Base-by-base conservation (phyloP, 2,888 invertebrate species). In the Julus scandinavius region DNA sequence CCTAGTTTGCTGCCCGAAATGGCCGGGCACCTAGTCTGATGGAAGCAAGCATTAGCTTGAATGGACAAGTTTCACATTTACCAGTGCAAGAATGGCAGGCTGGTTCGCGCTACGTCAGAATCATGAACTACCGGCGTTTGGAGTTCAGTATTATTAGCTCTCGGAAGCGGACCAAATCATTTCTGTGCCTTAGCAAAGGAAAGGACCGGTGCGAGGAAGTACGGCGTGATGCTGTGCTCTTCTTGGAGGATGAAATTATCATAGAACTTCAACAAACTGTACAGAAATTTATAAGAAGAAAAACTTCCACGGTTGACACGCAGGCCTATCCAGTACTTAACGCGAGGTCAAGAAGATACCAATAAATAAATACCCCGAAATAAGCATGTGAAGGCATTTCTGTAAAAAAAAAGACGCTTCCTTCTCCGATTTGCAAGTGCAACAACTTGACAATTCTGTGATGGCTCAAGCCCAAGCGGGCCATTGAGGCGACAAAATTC, bases 21-120 rank as follows among this genome's bases (percentile, higher is more conserved):
- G 88, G 91, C 91, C 88, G 91, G 91, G 88, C 91, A 91, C 89
- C 91, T 91, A 83, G 91, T 91, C 90, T 91, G 90, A 91, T 89
- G 85, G 85, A 85, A 85, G n/a, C 50, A 45, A 45, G 45, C 85
- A 11, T 85, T 85, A 85, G 50, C 80, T 15, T 38, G 17, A 54
- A 29, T 11, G 50, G 85, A 85, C 45, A 85, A 85, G 72, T 49
- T n/a, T 45, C 17, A 45, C 50, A 50, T 85, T 85, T 85, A 20
- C 50, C 45, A 49, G 49, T 45, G 50, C 50, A 50, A 45, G 38
- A 29, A 38, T 38, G 80, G 80, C 80, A 63, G 63, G n/a, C 63
- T 54, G 54, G 20, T 80, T 5, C 38, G 29, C 80, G 38, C 80
- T 29, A 38, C 80, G 13, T 80, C 80, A 72, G 29, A 20, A 72